These are phyloP conservation scores for Micromesistius poutassou DNA, from an alignment of 2,797 vertebrate species.

Conservation along the genomic window DNA sequence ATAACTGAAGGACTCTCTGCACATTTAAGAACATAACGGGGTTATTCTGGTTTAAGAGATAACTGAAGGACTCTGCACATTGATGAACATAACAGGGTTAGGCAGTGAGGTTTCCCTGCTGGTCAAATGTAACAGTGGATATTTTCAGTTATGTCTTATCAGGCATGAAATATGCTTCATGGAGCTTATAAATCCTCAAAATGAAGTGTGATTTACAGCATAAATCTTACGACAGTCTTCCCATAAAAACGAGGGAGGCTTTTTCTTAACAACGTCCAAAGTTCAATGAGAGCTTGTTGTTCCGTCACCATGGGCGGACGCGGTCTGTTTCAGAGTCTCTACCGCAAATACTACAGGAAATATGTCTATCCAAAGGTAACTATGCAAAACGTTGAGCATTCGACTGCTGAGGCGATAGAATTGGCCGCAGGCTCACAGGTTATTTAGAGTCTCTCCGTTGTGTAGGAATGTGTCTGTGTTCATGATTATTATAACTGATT, in stretches of 20 bases:
- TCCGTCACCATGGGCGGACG: slow-evolving; percentile 47
- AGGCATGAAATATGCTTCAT: neutral
- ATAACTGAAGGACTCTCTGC: no score
- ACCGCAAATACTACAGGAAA: slow-evolving; percentile 44
- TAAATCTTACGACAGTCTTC: neutral
- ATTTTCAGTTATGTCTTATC: neutral
- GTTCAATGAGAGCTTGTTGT: slow-evolving; percentile 43
- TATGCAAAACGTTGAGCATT: neutral
- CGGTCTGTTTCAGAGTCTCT: slow-evolving; percentile 50
- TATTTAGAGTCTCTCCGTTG: neutral
- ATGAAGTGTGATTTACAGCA: neutral
- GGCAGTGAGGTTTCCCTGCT: neutral
- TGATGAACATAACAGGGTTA: slow-evolving; percentile 22
- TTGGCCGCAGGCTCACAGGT: neutral
- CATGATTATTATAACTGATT: neutral
- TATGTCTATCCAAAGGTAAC: slow-evolving; percentile 48
- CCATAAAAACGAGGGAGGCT: neutral
- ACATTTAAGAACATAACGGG: slow-evolving; percentile 22
- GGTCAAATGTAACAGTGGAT: neutral
- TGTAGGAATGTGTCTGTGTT: neutral
- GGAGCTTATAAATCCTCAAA: neutral
- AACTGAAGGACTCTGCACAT: neutral
- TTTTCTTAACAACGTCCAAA: slow-evolving; percentile 41
- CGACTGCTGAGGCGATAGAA: neutral
- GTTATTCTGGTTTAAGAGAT: no score